Conservation (phyloP, 2,113 vertebrate genomes). For the Oreotrochilus melanogaster region DNA sequence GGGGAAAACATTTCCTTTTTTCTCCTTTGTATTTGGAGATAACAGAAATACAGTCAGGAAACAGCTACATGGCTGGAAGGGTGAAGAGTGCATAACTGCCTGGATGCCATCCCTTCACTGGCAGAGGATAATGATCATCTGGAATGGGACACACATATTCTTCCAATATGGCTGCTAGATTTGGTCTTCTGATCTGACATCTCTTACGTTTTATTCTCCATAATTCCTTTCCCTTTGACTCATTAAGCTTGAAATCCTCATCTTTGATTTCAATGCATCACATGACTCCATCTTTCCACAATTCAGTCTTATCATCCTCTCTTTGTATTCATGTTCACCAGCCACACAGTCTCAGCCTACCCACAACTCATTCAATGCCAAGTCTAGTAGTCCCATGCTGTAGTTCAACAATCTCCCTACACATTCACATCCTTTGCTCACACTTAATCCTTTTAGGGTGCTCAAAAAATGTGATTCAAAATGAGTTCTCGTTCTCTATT, state of each 20-base stretch:
- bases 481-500: neutral
- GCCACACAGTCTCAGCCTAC: neutral
- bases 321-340: neutral
- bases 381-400: neutral
- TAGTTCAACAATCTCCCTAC: neutral
- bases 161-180: neutral
- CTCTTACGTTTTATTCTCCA: neutral
- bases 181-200: neutral
- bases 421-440: neutral
- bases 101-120: neutral
- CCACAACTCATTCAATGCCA: neutral
- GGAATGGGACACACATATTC: neutral
- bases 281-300: neutral
- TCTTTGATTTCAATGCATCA: neutral
- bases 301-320: neutral
- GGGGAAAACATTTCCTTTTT: neutral
- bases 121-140: neutral
- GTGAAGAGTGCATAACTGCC: neutral
- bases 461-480: neutral
- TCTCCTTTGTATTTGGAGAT: neutral
- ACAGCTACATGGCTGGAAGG: neutral
- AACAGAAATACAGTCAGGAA: neutral
- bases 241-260: neutral
- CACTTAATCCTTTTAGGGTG: neutral
- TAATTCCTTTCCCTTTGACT: conserved; percentile 6